phyloP scores from a whole-genome alignment of 2,888 invertebrate species.

The Lepidochrysops patricia region DNA sequence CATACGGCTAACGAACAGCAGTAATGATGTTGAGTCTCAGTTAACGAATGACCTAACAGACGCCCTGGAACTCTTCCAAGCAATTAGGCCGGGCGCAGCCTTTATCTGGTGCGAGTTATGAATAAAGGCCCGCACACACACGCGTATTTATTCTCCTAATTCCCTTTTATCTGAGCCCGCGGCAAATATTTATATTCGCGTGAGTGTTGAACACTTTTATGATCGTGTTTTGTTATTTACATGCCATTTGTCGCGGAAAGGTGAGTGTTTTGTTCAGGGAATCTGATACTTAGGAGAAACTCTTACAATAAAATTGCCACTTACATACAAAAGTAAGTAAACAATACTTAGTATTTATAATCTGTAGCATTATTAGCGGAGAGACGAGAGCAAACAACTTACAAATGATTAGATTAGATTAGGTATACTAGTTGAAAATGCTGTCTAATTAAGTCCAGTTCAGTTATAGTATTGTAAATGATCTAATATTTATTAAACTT shows the following conservation, averaged over 20 bases:
- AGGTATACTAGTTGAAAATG: too few species aligned
- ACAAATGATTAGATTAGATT: too few species aligned
- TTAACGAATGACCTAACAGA: slow-evolving; percentile 26
- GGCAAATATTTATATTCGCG: neutral
- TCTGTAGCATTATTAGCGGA: too few species aligned
- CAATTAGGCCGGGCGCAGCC: slow-evolving; percentile 29
- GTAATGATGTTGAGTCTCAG: slow-evolving; percentile 25
- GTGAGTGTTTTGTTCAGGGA: neutral
- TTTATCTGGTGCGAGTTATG: slow-evolving; percentile 4
- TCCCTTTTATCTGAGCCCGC: neutral
- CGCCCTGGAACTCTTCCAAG: slow-evolving; percentile 32
- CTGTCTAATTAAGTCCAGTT: too few species aligned
- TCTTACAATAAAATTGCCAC: too few species aligned
- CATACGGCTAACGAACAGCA: slow-evolving; percentile 23
- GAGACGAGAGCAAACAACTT: too few species aligned
- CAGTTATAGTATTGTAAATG: too few species aligned
- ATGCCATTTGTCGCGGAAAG: neutral
- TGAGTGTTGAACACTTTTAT: neutral
- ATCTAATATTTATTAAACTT: too few species aligned
- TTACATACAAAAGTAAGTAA: too few species aligned
- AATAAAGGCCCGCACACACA: slow-evolving; percentile 1
- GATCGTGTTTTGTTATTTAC: neutral
- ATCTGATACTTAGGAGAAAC: neutral
- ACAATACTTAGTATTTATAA: too few species aligned
- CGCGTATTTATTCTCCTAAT: neutral